Evolutionary conservation across 1,140 invertebrate genomes (phyloP).

Genomic region (Onthophagus taurus): DNA sequence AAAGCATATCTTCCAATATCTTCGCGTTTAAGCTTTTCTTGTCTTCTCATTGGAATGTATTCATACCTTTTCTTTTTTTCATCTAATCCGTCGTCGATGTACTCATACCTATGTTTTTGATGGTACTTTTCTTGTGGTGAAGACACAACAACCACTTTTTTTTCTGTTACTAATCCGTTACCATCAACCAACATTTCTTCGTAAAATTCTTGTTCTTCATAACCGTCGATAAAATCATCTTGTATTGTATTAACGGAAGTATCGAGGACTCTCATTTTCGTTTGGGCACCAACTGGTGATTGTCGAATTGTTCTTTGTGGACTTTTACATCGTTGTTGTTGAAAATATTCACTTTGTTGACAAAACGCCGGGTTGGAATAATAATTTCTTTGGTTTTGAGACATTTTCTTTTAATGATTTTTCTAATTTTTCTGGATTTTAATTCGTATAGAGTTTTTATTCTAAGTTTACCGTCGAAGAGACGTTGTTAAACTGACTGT

Average conservation of each 20-base stretch:
- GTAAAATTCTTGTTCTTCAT: constrained; percentile 36
- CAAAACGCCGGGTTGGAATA: constrained; percentile 71
- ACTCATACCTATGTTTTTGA: constrained; percentile 5
- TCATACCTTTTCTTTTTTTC: constrained; percentile 18
- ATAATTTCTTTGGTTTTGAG: constrained; percentile 34
- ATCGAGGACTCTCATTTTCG: constrained; percentile 14
- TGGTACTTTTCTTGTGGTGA: constrained; percentile 12
- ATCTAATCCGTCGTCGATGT: constrained; percentile 5
- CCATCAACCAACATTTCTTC: constrained; percentile 37
- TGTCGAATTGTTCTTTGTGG: constrained; percentile 25
- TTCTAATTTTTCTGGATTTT: constrained; percentile 1
- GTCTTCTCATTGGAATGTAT: constrained; percentile 39
- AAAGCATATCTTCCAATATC: constrained; percentile 38
- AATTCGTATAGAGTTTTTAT: constrained; percentile 6
- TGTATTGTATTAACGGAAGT: constrained; percentile 8
- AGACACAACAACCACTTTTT: constrained; percentile 31
- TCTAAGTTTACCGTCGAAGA: constrained; percentile 17
- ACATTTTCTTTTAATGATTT: constrained; percentile 1
- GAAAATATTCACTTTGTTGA: constrained; percentile 57
- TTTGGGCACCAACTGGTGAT: constrained; percentile 33
- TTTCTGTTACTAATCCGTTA: constrained; percentile 30
- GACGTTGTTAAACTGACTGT: constrained; percentile 23
- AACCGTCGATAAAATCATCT: constrained; percentile 13
- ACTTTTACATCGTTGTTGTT: constrained; percentile 35
- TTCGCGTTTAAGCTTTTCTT: constrained; percentile 10